Base-by-base conservation (phyloP, 2,113 vertebrate genomes). In the Anguilla rostrata region DNA sequence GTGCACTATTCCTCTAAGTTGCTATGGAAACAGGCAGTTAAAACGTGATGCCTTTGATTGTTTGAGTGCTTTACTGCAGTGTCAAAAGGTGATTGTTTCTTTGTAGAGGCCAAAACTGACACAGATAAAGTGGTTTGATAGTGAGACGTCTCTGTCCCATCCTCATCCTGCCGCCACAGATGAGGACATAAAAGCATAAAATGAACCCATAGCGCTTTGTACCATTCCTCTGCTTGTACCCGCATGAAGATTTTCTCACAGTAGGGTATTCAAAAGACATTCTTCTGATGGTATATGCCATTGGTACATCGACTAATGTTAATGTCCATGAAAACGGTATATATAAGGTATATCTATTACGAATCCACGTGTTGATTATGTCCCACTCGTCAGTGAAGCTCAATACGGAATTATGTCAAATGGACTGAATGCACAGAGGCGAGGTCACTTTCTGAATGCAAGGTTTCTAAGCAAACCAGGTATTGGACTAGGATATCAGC, bases 21-120 rank as follows among this genome's bases (percentile, higher is more conserved):
- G 66, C 86, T 81, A 87, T 87, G 86, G 86, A 87, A 87, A 87
- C 86, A 78, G 41, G 71, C 81, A 56, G 66, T 87, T 43, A 78
- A 83, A 87, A 60, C 63, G 41, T 82, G 41, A 83, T 78, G 81
- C 39, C 82, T 57, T 79, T 79, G 66, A 83, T 81, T 86, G 86
- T 83, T 87, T 18, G 82, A 87, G 81, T 75, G 71, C 41, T 41
- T 46, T 43, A 79, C 86, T 83, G 83, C 86, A 57, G 34, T 41
- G 81, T 83, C 86, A 41, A 87, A 63, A 83, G 85, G 66, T 40
- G 39, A 53, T 49, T 79, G 40, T 39, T 29, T 75, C 39, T 86
- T 39, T 43, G 63, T 83, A 81, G 39, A 39, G 29, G 60, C 14
- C 2, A 78, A 16, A 29, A 46, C n/a, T 75, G n/a, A 75, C 2